These are phyloP conservation scores for Rhynchotus rufescens DNA, from an alignment of 2,797 vertebrate genomes.

Conservation along the genomic window DNA sequence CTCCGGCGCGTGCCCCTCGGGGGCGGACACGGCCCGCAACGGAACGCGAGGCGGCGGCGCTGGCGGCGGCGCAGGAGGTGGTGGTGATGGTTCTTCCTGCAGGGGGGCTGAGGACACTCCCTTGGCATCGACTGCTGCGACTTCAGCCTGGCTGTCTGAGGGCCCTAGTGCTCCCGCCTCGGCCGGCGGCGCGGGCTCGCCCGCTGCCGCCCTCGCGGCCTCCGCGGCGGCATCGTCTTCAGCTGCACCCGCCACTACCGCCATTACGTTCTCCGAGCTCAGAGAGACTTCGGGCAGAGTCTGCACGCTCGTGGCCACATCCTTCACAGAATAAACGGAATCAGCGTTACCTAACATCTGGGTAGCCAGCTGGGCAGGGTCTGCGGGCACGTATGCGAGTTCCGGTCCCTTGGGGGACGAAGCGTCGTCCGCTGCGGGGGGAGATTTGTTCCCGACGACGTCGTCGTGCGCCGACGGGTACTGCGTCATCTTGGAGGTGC, in stretches of 20 bases:
- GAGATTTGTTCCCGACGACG: neutral
- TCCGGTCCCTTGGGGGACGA: neutral
- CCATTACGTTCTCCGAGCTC: neutral
- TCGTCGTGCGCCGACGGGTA: conserved; percentile 27
- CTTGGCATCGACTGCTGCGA: neutral
- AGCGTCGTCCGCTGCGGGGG: neutral
- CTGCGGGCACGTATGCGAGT: conserved; percentile 56
- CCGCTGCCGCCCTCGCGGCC: neutral
- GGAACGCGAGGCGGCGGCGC: conserved; percentile 20
- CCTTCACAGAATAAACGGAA: conserved; percentile 57
- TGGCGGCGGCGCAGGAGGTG: neutral
- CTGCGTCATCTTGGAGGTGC: conserved; percentile 55
- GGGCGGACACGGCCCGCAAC: conserved; percentile 21
- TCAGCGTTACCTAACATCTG: conserved; percentile 67
- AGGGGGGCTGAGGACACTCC: conserved; percentile 29
- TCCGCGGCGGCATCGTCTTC: conserved; percentile 32
- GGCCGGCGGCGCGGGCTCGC: neutral
- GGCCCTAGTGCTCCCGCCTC: neutral
- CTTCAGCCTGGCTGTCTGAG: conserved; percentile 13
- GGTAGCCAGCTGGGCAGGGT: conserved; percentile 69
- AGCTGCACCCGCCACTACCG: neutral
- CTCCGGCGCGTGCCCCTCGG: neutral
- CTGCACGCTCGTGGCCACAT: conserved; percentile 70
- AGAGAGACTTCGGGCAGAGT: neutral
- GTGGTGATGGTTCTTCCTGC: conserved; percentile 54